These are phyloP conservation scores for Perizoma affinitatum DNA, from an alignment of 2,888 invertebrate genomes.

Conservation along the genomic window DNA sequence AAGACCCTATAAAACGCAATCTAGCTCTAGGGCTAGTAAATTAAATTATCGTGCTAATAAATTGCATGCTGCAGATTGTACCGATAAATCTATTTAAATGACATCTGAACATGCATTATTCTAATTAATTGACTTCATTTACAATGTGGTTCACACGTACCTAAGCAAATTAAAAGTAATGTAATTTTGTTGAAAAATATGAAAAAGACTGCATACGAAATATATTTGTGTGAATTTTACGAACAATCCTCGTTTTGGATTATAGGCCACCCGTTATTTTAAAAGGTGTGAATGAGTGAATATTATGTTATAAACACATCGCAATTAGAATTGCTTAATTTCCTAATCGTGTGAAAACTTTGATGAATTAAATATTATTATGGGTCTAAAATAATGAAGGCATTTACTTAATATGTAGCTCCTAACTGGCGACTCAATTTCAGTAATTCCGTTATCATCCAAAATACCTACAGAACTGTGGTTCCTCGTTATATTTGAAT, in stretches of 20 bases:
- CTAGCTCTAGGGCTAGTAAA: conserved; percentile 15
- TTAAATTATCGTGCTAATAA: conserved; percentile 19
- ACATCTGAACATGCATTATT: conserved; percentile 19
- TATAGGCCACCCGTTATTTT: too few relatives aligned
- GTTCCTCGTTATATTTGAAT: background rate
- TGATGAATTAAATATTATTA: background rate
- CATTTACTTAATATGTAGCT: background rate
- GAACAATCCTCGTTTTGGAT: background rate
- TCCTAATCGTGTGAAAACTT: background rate
- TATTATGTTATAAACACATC: too few relatives aligned
- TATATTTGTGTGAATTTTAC: conserved; percentile 4
- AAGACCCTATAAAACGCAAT: background rate
- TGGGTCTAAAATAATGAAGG: conserved; percentile 5
- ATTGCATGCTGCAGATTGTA: conserved; percentile 11
- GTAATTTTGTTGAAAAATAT: background rate
- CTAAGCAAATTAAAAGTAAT: background rate
- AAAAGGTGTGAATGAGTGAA: too few relatives aligned
- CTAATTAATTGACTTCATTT: conserved; percentile 17
- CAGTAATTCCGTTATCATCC: conserved; percentile 8
- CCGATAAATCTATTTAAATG: conserved; percentile 8
- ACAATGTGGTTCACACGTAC: conserved; percentile 6
- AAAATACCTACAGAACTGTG: conserved; percentile 13
- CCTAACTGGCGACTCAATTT: background rate
- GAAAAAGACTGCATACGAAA: background rate
- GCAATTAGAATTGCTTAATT: too few relatives aligned